Evolutionary conservation across 2,797 vertebrate genomes (phyloP), one percentile per base, ranked within the genome.

Genomic region (Bufotes viridis): DNA sequence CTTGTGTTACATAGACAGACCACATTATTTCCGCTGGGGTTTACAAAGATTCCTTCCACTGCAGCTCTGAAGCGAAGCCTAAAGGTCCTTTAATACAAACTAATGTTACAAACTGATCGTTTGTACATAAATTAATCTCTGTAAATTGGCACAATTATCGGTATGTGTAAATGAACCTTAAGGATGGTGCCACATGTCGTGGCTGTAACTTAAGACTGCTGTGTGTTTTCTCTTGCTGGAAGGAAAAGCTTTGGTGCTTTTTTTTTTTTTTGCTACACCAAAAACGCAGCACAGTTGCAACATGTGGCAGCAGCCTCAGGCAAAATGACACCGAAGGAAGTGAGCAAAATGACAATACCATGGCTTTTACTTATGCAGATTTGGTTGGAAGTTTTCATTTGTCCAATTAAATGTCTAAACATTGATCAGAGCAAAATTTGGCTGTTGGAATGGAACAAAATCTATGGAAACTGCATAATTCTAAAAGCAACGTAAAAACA

Each of bases 31-130:
- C 67, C 34, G 13, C 34, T 87, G 22, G 53, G 34, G 79, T 53
- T 87, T 87, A 26, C 34, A 24, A 49, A 42, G 24, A 85, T 87
- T 87, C 86, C 69, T 82, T 82, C 69, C 34, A 63, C 1, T 26
- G 20, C 57, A 61, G 8, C 6, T 61, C n/a, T 26, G 55, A 75
- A 75, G 34, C 70, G 55, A 78, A 85, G 53, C 72, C 42, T n/a
- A 34, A 34, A 34, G 34, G 3, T 34, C 34, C 34, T 42, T 42
- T 42, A 42, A 42, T 42, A 42, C 42, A 42, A 42, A 42, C 42
- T 42, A 5, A 42, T 42, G 42, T 42, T 42, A 42, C 4, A 42
- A 42, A 42, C 42, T 7, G 42, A 42, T 42, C 42, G 6, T 42
- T 42, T 42, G 42, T 42, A 42, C 42, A 42, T 7, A 42, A 42